These are phyloP conservation scores for Agrilus mali DNA, from an alignment of 2,888 invertebrate genomes.

Conservation along the genomic window DNA sequence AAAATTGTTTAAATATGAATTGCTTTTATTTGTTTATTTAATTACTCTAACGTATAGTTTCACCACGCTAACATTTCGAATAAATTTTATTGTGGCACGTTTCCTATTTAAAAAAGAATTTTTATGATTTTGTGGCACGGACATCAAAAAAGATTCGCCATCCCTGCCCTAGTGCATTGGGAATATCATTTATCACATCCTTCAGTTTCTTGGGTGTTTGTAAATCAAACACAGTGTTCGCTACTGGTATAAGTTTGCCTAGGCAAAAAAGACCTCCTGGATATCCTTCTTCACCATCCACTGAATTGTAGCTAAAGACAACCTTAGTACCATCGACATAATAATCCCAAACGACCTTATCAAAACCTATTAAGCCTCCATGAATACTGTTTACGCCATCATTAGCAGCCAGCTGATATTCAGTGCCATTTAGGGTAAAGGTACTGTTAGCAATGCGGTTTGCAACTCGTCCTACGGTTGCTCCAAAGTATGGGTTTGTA, in stretches of 20 bases:
- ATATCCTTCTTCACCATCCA: slow-evolving; percentile 76
- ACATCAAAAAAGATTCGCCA: too few relatives aligned
- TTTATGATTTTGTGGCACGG: too few relatives aligned
- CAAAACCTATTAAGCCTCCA: slow-evolving; percentile 76
- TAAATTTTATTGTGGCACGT: too few relatives aligned
- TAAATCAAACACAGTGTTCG: slow-evolving; percentile 62
- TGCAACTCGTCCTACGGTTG: slow-evolving; percentile 75
- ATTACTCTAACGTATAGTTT: too few relatives aligned
- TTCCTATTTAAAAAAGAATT: too few relatives aligned
- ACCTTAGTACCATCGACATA: slow-evolving; percentile 48
- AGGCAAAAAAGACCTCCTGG: slow-evolving; percentile 57
- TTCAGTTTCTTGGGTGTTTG: slow-evolving; percentile 51
- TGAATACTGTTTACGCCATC: slow-evolving; percentile 59
- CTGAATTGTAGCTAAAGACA: slow-evolving; percentile 61
- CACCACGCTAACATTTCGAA: too few relatives aligned
- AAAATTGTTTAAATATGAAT: too few relatives aligned
- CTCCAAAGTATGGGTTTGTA: slow-evolving; percentile 76
- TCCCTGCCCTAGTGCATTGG: too few relatives aligned
- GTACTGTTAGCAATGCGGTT: slow-evolving; percentile 65
- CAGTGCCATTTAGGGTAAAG: slow-evolving; percentile 53
- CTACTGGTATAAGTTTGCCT: slow-evolving; percentile 60
- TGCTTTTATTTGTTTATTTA: too few relatives aligned
- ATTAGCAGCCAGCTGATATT: slow-evolving; percentile 62
- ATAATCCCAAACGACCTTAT: slow-evolving; percentile 64
- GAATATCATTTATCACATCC: slow-evolving; percentile 52